Conservation (phyloP, 1,140 invertebrate genomes). For the Gryon sp. region DNA sequence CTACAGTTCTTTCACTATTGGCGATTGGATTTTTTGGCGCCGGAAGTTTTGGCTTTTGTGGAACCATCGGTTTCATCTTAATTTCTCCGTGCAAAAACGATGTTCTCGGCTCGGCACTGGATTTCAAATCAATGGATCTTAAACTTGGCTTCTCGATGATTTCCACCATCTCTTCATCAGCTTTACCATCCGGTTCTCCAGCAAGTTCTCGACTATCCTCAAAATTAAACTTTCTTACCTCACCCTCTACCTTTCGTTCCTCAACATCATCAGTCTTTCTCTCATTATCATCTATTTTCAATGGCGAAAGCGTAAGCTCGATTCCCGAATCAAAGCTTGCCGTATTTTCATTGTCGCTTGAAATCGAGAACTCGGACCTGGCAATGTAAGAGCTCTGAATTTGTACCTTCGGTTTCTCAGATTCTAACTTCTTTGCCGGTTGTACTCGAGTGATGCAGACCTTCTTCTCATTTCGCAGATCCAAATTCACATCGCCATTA, state of each 20-base stretch:
- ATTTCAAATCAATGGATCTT: constrained; percentile 25
- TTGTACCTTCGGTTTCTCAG: constrained; percentile 69
- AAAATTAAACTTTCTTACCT: constrained; percentile 76
- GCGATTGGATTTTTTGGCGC: constrained; percentile 16
- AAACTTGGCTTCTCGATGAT: constrained; percentile 51
- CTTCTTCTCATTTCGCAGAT: constrained; percentile 64
- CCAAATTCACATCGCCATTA: constrained; percentile 8
- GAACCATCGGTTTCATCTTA: constrained; percentile 67
- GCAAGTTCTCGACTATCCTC: constrained; percentile 86
- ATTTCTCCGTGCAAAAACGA: constrained; percentile 85
- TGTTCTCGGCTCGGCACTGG: constrained; percentile 81
- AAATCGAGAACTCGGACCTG: constrained; percentile 66
- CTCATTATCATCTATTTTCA: constrained; percentile 61
- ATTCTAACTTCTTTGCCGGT: constrained; percentile 73
- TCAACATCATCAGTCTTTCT: constrained; percentile 46
- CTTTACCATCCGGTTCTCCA: constrained; percentile 89
- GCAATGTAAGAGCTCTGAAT: constrained; percentile 55
- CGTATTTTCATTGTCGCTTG: constrained; percentile 36
- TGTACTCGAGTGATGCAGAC: constrained; percentile 66
- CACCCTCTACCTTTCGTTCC: constrained; percentile 68
- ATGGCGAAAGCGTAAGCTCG: constrained; percentile 58
- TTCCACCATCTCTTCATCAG: constrained; percentile 83
- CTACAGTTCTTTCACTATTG: neutral
- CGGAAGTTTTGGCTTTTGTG: constrained; percentile 68
- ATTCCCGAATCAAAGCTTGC: constrained; percentile 60